Evolutionary conservation across 2,113 vertebrate genomes (phyloP).

Genomic region (Hippocampus comes): DNA sequence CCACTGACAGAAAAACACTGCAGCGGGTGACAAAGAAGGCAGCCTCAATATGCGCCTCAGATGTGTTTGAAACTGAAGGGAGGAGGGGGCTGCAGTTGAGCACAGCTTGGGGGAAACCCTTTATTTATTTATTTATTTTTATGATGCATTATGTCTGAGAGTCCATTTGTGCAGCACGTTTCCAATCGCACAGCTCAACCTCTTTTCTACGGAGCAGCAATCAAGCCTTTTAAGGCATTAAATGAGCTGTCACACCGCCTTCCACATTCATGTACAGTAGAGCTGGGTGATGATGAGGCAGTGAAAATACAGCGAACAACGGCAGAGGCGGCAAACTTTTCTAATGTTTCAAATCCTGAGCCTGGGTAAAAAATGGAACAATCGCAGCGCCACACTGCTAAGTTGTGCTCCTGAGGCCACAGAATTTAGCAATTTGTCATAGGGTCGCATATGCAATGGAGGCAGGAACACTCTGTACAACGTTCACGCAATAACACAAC

Average conservation of each 20-base stretch:
- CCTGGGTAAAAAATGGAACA: conserved; percentile 6
- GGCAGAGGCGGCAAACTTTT: background rate
- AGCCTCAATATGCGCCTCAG: conserved; percentile 24
- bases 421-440: background rate
- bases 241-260: conserved; percentile 20
- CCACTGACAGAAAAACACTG: conserved; percentile 18
- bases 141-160: conserved; percentile 15
- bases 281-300: conserved; percentile 12
- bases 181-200: conserved; percentile 41
- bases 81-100: conserved; percentile 1
- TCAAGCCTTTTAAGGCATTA: conserved; percentile 34
- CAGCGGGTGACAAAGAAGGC: conserved; percentile 16
- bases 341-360: conserved; percentile 14
- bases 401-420: background rate
- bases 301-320: conserved; percentile 6
- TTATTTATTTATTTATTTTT: background rate
- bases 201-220: conserved; percentile 26
- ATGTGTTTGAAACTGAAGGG: conserved; percentile 24
- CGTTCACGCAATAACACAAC: background rate
- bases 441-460: background rate
- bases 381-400: background rate
- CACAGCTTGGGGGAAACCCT: conserved; percentile 45
- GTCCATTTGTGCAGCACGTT: conserved; percentile 36
- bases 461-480: background rate
- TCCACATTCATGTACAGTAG: conserved; percentile 7